Percentiles rank a stretch among this genome's conserved stretches.
phyloP scores from a whole-genome alignment of 2,888 invertebrate species.

The Stenolophus ochropezus region DNA sequence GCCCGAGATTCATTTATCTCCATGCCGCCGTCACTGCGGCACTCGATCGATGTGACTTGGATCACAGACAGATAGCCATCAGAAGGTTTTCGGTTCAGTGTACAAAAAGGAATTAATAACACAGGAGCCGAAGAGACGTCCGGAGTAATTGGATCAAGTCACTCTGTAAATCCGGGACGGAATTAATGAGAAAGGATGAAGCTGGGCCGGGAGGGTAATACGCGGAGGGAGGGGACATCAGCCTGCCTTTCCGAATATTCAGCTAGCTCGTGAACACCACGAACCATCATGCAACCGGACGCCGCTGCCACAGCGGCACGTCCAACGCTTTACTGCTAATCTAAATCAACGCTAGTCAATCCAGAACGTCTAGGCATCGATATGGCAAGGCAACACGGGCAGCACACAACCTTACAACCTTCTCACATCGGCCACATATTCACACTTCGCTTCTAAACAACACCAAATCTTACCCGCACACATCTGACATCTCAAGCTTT shows the following conservation, averaged over 20 bases:
- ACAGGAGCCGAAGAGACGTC: conserved; percentile 61
- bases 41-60: conserved; percentile 59
- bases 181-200: conserved; percentile 67
- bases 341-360: conserved; percentile 19
- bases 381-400: conserved; percentile 37
- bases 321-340: conserved; percentile 12
- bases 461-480: too few relatives aligned
- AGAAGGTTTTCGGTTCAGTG: conserved; percentile 59
- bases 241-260: conserved; percentile 60
- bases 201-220: not conserved
- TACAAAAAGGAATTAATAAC: conserved; percentile 60
- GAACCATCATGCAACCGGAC: conserved; percentile 63
- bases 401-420: too few relatives aligned
- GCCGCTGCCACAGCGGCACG: conserved; percentile 18
- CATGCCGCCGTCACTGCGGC: conserved; percentile 43
- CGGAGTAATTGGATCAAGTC: conserved; percentile 70
- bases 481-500: too few relatives aligned
- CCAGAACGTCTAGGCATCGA: conserved; percentile 15
- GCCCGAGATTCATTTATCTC: conserved; percentile 47
- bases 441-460: too few relatives aligned
- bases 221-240: conserved; percentile 37
- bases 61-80: conserved; percentile 60
- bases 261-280: conserved; percentile 55
- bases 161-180: conserved; percentile 68
- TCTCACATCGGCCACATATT: too few relatives aligned